A percentile compares a stretch with the other conserved stretches of the same genome.
Conservation (phyloP, 2,113 vertebrate genomes). For the Cheilinus undulatus region DNA sequence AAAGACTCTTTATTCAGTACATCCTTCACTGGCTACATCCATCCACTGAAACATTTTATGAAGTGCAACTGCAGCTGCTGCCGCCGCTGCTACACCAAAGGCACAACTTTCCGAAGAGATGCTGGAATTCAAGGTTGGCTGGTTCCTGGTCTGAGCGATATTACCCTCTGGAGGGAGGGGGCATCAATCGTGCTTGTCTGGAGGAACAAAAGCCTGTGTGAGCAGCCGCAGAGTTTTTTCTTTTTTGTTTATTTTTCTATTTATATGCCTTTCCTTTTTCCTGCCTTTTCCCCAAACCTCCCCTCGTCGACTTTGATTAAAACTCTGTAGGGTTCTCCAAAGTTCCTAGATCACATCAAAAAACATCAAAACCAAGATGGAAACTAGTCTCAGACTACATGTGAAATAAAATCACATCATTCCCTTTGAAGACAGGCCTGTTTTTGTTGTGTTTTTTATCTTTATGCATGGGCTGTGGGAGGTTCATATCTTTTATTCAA, state of each 20-base stretch:
- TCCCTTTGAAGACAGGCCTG: constrained; percentile 30
- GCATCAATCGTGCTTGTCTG: constrained; percentile 71
- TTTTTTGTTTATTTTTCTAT: constrained; percentile 23
- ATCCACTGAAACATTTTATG: constrained; percentile 74
- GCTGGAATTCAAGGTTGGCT: constrained; percentile 77
- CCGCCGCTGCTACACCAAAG: constrained; percentile 41
- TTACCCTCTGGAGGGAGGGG: constrained; percentile 67
- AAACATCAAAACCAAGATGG: constrained; percentile 7
- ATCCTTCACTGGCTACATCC: constrained; percentile 67
- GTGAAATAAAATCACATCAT: constrained; percentile 18
- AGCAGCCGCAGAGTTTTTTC: constrained; percentile 29
- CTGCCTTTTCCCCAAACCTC: not conserved
- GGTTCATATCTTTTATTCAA: constrained; percentile 15
- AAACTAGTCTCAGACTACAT: constrained; percentile 20
- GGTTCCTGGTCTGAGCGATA: constrained; percentile 67
- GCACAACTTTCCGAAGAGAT: constrained; percentile 62
- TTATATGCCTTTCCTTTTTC: not conserved
- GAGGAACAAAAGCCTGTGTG: constrained; percentile 52
- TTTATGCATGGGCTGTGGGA: not conserved
- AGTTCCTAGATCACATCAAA: constrained; percentile 26
- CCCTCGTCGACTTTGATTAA: constrained; percentile 36
- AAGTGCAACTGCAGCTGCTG: constrained; percentile 71
- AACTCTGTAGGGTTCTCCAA: constrained; percentile 28
- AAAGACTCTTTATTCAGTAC: constrained; percentile 67
- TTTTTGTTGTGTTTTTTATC: not conserved